Percentiles rank a stretch among this genome's conserved stretches.
Evolutionary conservation across 2,888 invertebrate species (phyloP).

Genomic region (Minunthozetes semirufus): DNA sequence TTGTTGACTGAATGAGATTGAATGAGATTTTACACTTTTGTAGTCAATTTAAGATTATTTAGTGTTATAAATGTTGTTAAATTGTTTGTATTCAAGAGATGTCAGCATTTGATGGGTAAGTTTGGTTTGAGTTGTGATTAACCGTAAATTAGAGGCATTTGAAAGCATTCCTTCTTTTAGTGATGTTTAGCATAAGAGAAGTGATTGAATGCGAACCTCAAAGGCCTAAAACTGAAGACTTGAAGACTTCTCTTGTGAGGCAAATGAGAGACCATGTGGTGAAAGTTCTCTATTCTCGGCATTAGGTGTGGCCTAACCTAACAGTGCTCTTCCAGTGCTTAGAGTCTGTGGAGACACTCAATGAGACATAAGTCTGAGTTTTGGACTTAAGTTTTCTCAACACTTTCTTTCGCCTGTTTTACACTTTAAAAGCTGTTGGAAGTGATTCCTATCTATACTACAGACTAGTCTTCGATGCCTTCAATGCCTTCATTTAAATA

Average conservation of each 20-base stretch:
- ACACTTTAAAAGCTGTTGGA: not conserved
- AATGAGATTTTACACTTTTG: no score
- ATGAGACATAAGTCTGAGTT: constrained; percentile 15
- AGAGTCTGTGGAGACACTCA: constrained; percentile 4
- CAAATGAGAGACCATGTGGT: not conserved
- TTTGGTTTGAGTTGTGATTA: not conserved
- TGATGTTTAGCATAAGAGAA: constrained; percentile 5
- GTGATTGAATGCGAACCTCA: not conserved
- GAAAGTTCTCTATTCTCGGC: constrained; percentile 6
- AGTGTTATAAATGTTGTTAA: no score
- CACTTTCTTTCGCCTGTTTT: constrained; percentile 14
- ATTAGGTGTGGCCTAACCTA: constrained; percentile 18
- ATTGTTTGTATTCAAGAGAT: no score
- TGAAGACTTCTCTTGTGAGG: not conserved
- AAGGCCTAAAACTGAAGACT: not conserved
- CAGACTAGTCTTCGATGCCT: constrained; percentile 15
- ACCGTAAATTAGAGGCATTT: not conserved
- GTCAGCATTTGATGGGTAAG: not conserved
- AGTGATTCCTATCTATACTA: constrained; percentile 12
- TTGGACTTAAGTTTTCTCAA: constrained; percentile 1
- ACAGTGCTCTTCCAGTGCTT: not conserved
- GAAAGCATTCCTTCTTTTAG: not conserved
- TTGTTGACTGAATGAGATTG: no score
- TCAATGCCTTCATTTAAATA: constrained; percentile 7
- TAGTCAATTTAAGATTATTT: no score